Conservation (phyloP, 2,888 invertebrate species). For the Furcula furcula region DNA sequence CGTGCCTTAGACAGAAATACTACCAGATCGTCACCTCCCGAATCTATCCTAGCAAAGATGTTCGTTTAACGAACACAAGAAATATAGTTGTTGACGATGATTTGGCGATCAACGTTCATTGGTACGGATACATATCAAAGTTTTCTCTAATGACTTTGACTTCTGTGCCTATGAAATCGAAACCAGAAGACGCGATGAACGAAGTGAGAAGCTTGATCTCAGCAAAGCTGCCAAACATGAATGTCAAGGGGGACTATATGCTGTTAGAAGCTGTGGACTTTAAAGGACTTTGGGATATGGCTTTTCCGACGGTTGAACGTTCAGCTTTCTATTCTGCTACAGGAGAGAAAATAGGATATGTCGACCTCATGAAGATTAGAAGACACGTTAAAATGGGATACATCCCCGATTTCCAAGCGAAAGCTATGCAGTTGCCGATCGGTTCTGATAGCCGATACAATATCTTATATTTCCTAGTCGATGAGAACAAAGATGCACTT, state of each 20-base stretch:
- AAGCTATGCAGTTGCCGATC: conserved; percentile 28
- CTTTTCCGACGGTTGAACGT: conserved; percentile 13
- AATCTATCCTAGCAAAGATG: conserved; percentile 1
- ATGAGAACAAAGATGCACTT: too few relatives aligned
- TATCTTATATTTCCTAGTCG: too few relatives aligned
- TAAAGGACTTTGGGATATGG: conserved; percentile 24
- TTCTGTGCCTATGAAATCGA: conserved; percentile 12
- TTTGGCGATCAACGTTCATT: conserved; percentile 8
- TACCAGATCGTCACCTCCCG: conserved; percentile 18
- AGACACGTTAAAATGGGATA: conserved; percentile 17
- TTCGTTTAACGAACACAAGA: conserved; percentile 6
- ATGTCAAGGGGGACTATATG: conserved; percentile 20
- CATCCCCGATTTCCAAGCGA: conserved; percentile 7
- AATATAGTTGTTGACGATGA: conserved; percentile 15
- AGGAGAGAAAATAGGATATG: conserved; percentile 16
- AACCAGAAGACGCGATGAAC: conserved; percentile 5
- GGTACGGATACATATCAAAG: conserved; percentile 8
- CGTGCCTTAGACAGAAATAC: conserved; percentile 14
- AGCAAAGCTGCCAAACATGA: conserved; percentile 4
- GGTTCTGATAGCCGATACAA: conserved; percentile 20
- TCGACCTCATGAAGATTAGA: conserved; percentile 22
- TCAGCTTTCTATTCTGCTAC: conserved; percentile 16
- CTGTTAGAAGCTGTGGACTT: conserved; percentile 23
- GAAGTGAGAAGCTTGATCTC: conserved; percentile 5
- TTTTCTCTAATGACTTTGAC: conserved; percentile 14